Base-by-base conservation (phyloP, 1,140 invertebrate species). In the Pseudachorutes palmiensis region DNA sequence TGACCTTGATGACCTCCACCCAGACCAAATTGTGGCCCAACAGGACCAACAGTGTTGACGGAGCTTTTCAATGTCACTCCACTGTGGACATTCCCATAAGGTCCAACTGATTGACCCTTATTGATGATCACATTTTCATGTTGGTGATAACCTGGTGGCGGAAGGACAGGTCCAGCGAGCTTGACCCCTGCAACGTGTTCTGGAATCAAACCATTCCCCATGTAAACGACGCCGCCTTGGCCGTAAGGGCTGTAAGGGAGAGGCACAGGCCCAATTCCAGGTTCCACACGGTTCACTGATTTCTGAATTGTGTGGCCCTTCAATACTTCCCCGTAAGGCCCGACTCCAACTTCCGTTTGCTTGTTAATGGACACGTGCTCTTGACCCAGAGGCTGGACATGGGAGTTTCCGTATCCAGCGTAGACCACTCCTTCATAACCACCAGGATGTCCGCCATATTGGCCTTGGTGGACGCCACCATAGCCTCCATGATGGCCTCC, bases 221-320 rank as follows among this genome's bases (percentile, higher is more conserved):
- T 60, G 58, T 60, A 60, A 60, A 60, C 58, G 2, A 60, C 58
- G 2, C 58, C 58, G 31, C 58, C 26, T 12, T 60, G 26, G 3
- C 58, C 58, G 29, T 60, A 60, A 22, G 26, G 30, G 24, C 30
- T 60, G 14, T 9, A 30, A 14, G 51, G 51, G 14, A 26, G 14
- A 12, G 9, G 14, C 3, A 55, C 24, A 14, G 14, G 14, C 5
- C 14, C 24, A 55, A 5, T 3, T 24, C 14, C 51, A 55, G 14
- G 14, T 26, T 55, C 51, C 9, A 55, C 24, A 12, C 51, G 51
- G 24, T 55, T 55, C 51, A 55, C 51, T n/a, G 51, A 55, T 55
- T 55, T 55, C 24, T 55, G 51, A 55, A 55, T 55, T 14, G 14
- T 12, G 51, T 55, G 9, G 9, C 51, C 24, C 24, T 24, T 9